Conservation (phyloP, 2,113 vertebrate genomes). For the Thunnus maccoyii region DNA sequence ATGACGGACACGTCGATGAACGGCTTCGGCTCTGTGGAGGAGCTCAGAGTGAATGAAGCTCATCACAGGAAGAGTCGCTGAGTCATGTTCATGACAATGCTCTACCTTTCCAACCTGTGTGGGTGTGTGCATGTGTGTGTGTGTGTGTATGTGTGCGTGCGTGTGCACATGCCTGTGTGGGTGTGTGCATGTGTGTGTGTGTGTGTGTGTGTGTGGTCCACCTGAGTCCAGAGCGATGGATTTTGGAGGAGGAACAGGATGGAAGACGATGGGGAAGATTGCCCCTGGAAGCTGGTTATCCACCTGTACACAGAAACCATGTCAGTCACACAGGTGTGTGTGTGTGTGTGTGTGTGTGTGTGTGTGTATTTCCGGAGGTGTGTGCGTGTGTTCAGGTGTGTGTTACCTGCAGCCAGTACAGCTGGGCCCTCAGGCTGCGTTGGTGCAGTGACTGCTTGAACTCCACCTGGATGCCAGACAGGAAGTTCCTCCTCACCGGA, state of each 20-base stretch:
- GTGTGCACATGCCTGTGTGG: background rate
- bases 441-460: conserved; percentile 95
- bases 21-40: conserved; percentile 91
- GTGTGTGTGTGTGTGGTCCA: conserved; percentile 64
- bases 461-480: conserved; percentile 94
- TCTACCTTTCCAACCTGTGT: background rate
- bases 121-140: conserved; percentile 7
- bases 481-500: conserved; percentile 91
- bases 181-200: background rate
- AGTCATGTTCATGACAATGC: too few relatives aligned
- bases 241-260: conserved; percentile 97
- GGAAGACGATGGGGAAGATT: conserved; percentile 95
- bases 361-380: background rate
- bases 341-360: background rate
- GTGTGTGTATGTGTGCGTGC: conserved; percentile 8
- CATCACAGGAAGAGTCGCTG: background rate
- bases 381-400: conserved; percentile 1
- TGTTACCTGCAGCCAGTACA: conserved; percentile 96
- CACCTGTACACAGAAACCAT: conserved; percentile 81
- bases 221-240: conserved; percentile 96
- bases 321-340: background rate
- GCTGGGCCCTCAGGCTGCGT: conserved; percentile 91
- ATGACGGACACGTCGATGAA: conserved; percentile 97
- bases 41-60: background rate
- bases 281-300: conserved; percentile 96